Evolutionary conservation across 2,797 vertebrate species (phyloP).

Genomic region (Phoeniculus purpureus): DNA sequence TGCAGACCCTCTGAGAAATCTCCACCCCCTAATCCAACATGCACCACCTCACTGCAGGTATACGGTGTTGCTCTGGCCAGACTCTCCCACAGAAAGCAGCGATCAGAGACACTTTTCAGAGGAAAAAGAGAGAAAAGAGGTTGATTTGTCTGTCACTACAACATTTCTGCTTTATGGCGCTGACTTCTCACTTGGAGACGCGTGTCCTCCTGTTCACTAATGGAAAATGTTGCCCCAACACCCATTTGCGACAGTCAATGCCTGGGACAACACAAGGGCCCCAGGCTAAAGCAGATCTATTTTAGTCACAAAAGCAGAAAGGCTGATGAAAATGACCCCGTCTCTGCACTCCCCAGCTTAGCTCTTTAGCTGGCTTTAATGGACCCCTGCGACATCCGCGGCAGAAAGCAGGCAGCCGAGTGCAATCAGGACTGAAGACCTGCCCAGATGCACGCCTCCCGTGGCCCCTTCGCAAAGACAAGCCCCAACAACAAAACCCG

Average conservation of each 20-base stretch:
- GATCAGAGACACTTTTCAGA: neutral
- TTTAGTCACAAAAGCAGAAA: slow-evolving; percentile 34
- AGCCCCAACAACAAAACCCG: neutral
- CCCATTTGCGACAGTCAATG: slow-evolving; percentile 42
- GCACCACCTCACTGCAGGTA: neutral
- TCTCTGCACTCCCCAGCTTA: neutral
- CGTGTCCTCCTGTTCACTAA: neutral
- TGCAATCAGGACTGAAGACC: neutral
- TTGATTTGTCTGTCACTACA: neutral
- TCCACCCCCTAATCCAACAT: neutral
- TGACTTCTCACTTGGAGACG: fast-evolving
- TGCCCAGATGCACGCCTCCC: fast-evolving
- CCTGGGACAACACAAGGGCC: slow-evolving; percentile 19
- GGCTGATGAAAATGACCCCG: neutral
- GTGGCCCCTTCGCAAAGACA: neutral
- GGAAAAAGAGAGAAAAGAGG: neutral
- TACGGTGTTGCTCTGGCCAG: neutral
- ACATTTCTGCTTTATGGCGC: neutral
- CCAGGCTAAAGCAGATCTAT: slow-evolving; percentile 8
- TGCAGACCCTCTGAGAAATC: neutral
- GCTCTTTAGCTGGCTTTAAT: slow-evolving; percentile 13
- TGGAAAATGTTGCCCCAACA: slow-evolving; percentile 28
- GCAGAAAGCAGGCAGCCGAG: neutral
- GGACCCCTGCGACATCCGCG: neutral
- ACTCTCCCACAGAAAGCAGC: neutral